Percentiles rank a stretch among this genome's conserved stretches.
Evolutionary conservation across 2,113 vertebrate species (phyloP).

Genomic region (Myocastor coypus): DNA sequence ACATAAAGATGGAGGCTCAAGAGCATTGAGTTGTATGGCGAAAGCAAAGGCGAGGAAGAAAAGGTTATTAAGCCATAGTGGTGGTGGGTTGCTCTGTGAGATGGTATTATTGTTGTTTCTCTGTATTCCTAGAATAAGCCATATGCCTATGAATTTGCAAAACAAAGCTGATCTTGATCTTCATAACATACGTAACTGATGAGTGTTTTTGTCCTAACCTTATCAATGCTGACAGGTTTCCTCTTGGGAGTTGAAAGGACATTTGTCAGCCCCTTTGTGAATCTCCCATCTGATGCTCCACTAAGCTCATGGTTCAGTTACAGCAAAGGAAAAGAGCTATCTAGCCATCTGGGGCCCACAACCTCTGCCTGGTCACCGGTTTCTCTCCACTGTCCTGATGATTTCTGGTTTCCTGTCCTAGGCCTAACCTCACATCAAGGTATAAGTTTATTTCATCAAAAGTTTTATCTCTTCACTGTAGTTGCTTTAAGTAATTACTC

Average conservation of each 20-base stretch:
- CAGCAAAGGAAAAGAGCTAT: background rate
- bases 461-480: slow-evolving; percentile 18
- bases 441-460: slow-evolving; percentile 61
- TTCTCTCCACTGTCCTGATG: background rate
- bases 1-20: background rate
- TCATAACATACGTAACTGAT: background rate
- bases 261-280: background rate
- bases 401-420: background rate
- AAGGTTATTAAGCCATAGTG: background rate
- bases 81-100: background rate
- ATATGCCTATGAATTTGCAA: background rate
- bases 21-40: background rate
- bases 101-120: background rate
- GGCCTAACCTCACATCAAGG: background rate
- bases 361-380: background rate
- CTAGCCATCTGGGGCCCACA: background rate
- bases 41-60: background rate
- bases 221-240: background rate
- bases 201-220: background rate
- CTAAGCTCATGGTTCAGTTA: background rate
- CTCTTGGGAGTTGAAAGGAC: background rate
- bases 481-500: slow-evolving; percentile 40
- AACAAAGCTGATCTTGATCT: background rate
- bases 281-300: background rate
- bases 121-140: slow-evolving; percentile 17